Base-by-base conservation (phyloP, 2,797 vertebrate genomes). In the Echiichthys vipera region DNA sequence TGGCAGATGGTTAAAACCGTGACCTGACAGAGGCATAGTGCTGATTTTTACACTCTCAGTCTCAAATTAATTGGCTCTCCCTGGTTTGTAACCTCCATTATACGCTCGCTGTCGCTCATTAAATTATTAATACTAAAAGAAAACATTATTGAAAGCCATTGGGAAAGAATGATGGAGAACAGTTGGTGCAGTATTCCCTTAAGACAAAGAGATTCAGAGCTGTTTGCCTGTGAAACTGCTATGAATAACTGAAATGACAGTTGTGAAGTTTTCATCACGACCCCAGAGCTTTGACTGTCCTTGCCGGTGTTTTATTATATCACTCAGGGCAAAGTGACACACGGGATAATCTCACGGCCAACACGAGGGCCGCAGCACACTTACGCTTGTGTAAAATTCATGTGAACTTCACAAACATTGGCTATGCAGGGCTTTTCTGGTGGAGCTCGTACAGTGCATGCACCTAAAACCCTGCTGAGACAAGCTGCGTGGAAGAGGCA, bases 201-300 rank as follows among this genome's bases (percentile, higher is more conserved):
- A 34, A 79, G 83, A 80, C 14, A 11, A 58, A 12, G 71, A 57
- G 58, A 71, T 63, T 36, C 64, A 39, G 50, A 62, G 69, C 65
- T 61, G 68, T 71, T 58, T 76, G 57, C 73, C 65, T 55, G 73
- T 76, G 71, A 86, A 74, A 86, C 77, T 18, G 22, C 51, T 47
- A 66, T 80, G 61, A 89, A 86, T 73, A 89, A 84, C 74, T 54
- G 77, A 91, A 47, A 68, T 82, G 77, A 77, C 76, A 86, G 82
- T 74, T 87, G 62, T 81, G 65, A 91, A 76, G 81, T 80, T 90
- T 84, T 87, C 66, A 83, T 76, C 59, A 36, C 32, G 27, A 69
- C 78, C 62, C 74, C 53, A 65, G 77, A 81, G 86, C 82, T 84
- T 80, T 42, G 9, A 82, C 71, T 81, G 74, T 75, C 79, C 71